Conservation (phyloP, 2,888 invertebrate genomes). For the Morpho helenor region DNA sequence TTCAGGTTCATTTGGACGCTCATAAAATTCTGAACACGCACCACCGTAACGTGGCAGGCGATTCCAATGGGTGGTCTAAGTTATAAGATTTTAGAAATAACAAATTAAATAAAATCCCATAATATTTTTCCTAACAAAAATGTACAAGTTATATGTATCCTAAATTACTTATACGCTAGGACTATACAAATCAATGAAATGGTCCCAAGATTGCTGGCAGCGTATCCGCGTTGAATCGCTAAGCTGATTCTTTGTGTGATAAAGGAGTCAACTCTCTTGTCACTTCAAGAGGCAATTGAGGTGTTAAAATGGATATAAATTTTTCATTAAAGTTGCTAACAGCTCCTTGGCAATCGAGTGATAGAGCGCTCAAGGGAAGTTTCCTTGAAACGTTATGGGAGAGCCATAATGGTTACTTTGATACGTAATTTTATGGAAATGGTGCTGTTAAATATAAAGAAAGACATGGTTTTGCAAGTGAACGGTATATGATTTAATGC, state of each 20-base stretch:
- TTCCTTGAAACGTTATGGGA: constrained; percentile 13
- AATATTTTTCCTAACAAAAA: no score
- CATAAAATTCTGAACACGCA: constrained; percentile 66
- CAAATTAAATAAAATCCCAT: no score
- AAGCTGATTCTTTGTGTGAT: no score
- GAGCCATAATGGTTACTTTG: constrained; percentile 5
- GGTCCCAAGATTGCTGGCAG: background rate
- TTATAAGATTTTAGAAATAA: constrained; percentile 20
- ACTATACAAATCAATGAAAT: background rate
- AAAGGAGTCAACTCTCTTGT: no score
- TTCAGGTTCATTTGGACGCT: constrained; percentile 50
- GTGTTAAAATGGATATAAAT: no score
- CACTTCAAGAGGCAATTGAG: no score
- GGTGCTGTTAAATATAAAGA: no score
- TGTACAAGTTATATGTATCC: no score
- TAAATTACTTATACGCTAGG: no score
- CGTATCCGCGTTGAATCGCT: no score
- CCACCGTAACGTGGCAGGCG: constrained; percentile 48
- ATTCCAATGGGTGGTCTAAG: constrained; percentile 34
- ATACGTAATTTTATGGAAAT: constrained; percentile 3
- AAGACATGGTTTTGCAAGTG: no score
- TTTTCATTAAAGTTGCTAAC: constrained; percentile 19
- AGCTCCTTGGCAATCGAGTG: constrained; percentile 20
- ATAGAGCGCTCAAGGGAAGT: constrained; percentile 17
- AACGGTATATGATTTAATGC: no score